Base-by-base conservation (phyloP, 2,888 invertebrate genomes). In the Athalia circularis region DNA sequence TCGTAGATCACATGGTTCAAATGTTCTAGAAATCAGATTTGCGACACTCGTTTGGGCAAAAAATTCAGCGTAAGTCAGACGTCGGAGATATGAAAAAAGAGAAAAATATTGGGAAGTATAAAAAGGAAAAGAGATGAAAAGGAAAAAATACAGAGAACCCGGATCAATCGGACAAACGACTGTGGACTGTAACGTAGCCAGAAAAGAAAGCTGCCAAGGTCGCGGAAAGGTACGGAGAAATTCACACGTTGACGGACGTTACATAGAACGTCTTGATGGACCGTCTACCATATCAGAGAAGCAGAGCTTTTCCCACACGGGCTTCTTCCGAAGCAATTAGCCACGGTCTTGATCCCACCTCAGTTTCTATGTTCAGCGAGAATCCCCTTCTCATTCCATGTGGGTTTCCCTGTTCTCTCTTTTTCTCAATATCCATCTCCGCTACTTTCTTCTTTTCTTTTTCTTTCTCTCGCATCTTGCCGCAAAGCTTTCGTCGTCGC, bases 121-220 rank as follows among this genome's bases (percentile, higher is more conserved):
- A 61, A 13, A 61, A 3, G 3, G 7, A 3, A 13, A 5, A n/a
- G 43, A 54, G 3, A 47, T 13, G 8, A 57, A 47, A 70, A 57
- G 15, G 11, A 11, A 5, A 15, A 15, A 59, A 47, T 43, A 45
- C 11, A 59, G 15, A 11, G 47, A 11, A 52, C 11, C 11, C 5
- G 5, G 57, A 59, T 59, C 13, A 62, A 13, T 13, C 45, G 72
- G 72, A 72, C 59, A 72, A 72, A 72, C 72, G 59, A 59, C 72
- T 5, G 72, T 0, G 8, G 62, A 13, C n/a, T 29, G 29, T 29
- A 29, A 29, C 29, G 29, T 29, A 29, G 29, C 29, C 29, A 29
- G 29, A 29, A 29, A 29, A 29, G 29, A 29, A 29, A 29, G 29
- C 29, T 29, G 29, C 29, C 29, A 29, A 29, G 29, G 29, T 29